These are phyloP conservation scores for Philereme vetulata DNA, from an alignment of 2,888 invertebrate species.

Conservation along the genomic window DNA sequence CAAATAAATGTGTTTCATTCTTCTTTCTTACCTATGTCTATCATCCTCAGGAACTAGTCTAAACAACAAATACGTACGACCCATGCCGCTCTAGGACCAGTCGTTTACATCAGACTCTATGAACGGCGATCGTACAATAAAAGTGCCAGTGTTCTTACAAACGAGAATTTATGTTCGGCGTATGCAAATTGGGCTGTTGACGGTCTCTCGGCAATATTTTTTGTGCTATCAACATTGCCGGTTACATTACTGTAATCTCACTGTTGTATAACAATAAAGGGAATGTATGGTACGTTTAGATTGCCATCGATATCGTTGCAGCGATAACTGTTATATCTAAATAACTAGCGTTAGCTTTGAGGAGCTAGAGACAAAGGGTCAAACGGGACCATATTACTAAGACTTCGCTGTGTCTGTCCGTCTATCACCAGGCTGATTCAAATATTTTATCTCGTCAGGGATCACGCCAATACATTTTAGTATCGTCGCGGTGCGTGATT, in stretches of 20 bases:
- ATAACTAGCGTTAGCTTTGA: background rate
- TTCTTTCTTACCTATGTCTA: no score
- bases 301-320: conserved; percentile 31
- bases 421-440: no score
- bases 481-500: no score
- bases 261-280: conserved; percentile 51
- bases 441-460: no score
- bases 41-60: no score
- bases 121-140: conserved; percentile 76
- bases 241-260: conserved; percentile 50
- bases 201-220: conserved; percentile 57
- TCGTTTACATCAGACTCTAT: conserved; percentile 5
- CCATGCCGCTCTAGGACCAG: conserved; percentile 13
- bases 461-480: no score
- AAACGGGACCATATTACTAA: no score
- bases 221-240: conserved; percentile 51
- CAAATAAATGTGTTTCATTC: no score
- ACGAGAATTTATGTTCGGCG: conserved; percentile 80
- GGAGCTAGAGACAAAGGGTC: background rate
- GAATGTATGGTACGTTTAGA: conserved; percentile 48
- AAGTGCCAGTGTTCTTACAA: conserved; percentile 82
- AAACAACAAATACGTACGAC: no score
- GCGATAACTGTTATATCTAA: conserved; percentile 12
- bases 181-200: conserved; percentile 77
- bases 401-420: no score